Evolutionary conservation across 2,797 vertebrate genomes (phyloP), one percentile per base, ranked within the genome.

Genomic region (Pelochelys cantorii): DNA sequence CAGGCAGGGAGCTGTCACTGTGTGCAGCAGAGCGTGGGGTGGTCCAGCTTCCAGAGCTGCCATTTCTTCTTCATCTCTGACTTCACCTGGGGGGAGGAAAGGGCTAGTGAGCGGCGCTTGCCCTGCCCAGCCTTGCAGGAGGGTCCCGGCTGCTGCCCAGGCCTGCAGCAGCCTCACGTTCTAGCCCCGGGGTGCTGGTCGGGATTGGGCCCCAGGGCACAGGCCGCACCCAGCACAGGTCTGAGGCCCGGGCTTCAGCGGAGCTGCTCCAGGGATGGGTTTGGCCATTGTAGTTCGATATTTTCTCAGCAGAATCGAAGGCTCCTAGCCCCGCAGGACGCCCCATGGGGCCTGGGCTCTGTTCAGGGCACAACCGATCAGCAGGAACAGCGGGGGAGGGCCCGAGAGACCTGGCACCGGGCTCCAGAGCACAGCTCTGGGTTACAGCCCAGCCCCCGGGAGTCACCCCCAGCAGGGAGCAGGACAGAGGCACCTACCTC

Each of bases 61-160:
- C 98, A 95, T 83, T 98, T 98, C 96, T 98, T 98, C 96, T 91
- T 98, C 94, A 99, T 95, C 97, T 99, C 98, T 0, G 97, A 97
- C 86, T 98, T 98, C 55, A 98, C 98, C 98, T 99, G 96, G 53
- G 94, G 22, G 20, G 11, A 52, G 57, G 5, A 52, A 79, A 29
- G 12, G 31, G 20, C 18, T 12, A 13, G 18, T 34, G 11, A 37
- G 74, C 6, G 4, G 27, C 55, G 90, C 3, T 18, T 20, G 17
- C 55, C 27, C 11, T 25, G 34, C 79, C 27, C 81, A 1, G 0
- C 77, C 42, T 18, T 25, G 7, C 52, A 29, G 20, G 53, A 22
- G 14, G 18, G 42, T 75, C n/a, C 31, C 25, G 9, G 31, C 31
- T 17, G 34, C 53, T 56, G 62, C n/a, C 4, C 5, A 20, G 37